Evolutionary conservation across 53 echinoderm and acorn worm species (phyloP).

Genomic region (Crossaster papposus): DNA sequence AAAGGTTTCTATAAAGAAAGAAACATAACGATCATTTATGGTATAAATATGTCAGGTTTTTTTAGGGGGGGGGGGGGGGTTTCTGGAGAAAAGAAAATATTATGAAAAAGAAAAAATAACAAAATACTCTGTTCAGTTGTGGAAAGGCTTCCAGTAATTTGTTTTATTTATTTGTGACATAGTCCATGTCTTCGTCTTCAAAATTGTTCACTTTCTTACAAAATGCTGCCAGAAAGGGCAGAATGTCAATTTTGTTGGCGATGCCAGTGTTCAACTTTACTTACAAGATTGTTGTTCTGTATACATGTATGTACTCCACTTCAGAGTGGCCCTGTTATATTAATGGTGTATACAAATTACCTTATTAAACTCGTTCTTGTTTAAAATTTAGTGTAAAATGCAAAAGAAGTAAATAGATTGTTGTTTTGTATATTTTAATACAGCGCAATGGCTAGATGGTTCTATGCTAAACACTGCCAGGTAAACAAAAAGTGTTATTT

Average conservation of each 20-base stretch:
- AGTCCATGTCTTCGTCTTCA: neutral
- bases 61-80: no score
- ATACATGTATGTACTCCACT: neutral
- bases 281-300: neutral
- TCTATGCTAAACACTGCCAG: constrained; percentile 50
- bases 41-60: no score
- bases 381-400: neutral
- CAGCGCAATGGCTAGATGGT: neutral
- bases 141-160: neutral
- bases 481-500: neutral
- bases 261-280: neutral
- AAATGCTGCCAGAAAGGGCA: neutral
- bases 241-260: neutral
- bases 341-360: neutral
- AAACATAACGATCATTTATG: no score
- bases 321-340: neutral
- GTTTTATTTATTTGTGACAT: neutral
- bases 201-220: neutral
- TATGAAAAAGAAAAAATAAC: neutral
- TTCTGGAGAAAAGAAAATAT: neutral
- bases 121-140: neutral
- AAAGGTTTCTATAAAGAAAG: no score
- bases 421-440: constrained; percentile 13
- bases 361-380: neutral
- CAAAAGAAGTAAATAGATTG: neutral